Conservation (phyloP, 2,888 invertebrate genomes). For the Perizoma affinitatum region DNA sequence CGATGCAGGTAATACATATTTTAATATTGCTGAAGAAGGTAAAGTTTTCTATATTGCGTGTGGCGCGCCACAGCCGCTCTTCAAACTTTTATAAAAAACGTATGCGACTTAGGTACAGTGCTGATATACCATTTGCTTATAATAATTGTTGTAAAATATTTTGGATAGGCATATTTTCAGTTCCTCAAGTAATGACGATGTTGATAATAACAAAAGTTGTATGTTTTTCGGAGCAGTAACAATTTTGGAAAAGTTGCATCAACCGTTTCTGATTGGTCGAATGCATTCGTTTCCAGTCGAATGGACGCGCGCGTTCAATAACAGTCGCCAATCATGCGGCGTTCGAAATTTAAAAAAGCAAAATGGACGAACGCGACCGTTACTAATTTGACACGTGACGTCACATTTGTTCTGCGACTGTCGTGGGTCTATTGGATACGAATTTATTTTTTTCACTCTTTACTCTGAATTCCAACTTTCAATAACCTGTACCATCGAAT, state of each 20-base stretch:
- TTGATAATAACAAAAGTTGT: too few species aligned
- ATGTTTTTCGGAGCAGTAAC: constrained; percentile 11
- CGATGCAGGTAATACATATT: constrained; percentile 57
- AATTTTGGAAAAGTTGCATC: constrained; percentile 36
- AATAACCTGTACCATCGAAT: constrained; percentile 13
- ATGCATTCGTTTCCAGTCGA: constrained; percentile 57
- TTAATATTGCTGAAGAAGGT: constrained; percentile 67
- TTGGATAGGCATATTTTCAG: too few species aligned
- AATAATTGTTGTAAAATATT: too few species aligned
- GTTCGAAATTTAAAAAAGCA: constrained; percentile 76
- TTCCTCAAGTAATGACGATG: too few species aligned
- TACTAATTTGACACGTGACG: constrained; percentile 79
- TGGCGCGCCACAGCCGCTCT: constrained; percentile 42
- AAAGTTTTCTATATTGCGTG: constrained; percentile 68
- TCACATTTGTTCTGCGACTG: constrained; percentile 71
- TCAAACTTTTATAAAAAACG: constrained; percentile 38
- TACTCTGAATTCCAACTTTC: constrained; percentile 7
- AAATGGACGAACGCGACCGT: constrained; percentile 71
- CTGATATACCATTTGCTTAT: too few species aligned
- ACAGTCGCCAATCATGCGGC: constrained; percentile 74
- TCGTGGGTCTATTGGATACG: constrained; percentile 43
- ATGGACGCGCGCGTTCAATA: constrained; percentile 61
- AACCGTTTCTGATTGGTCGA: constrained; percentile 54
- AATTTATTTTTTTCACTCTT: constrained; percentile 47
- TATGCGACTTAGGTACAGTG: constrained; percentile 7